Conservation (phyloP, 1,140 invertebrate species). For the Cyclina sinensis region DNA sequence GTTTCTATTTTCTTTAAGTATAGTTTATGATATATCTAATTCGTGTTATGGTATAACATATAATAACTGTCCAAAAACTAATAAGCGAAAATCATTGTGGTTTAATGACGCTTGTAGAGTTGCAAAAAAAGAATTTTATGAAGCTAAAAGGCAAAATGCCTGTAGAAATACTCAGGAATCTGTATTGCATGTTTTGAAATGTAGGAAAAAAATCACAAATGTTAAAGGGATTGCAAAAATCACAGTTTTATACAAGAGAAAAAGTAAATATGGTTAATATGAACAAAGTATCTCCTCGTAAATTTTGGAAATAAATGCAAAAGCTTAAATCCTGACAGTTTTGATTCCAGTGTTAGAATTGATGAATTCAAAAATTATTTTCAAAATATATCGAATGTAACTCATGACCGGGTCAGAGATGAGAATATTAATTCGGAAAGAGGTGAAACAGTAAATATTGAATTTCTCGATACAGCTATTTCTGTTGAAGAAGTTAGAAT, state of each 20-base stretch:
- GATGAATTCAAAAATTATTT: conserved; percentile 34
- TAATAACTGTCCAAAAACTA: conserved; percentile 1
- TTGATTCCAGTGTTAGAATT: conserved; percentile 9
- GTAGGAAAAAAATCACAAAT: conserved; percentile 4
- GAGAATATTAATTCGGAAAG: neutral
- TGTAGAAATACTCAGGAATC: neutral
- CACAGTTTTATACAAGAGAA: too few relatives aligned
- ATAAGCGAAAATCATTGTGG: conserved; percentile 19
- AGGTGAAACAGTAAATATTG: conserved; percentile 10
- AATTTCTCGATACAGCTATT: too few relatives aligned
- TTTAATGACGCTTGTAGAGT: conserved; percentile 30
- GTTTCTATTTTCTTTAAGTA: too few relatives aligned
- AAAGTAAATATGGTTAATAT: too few relatives aligned
- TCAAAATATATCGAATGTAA: neutral
- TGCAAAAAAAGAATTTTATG: conserved; percentile 35
- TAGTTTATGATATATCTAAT: conserved; percentile 21
- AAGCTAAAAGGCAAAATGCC: neutral
- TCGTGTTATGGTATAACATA: conserved; percentile 16
- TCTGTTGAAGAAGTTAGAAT: conserved; percentile 9
- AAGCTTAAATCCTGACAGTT: neutral
- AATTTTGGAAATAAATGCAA: conserved; percentile 16
- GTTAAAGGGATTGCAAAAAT: neutral
- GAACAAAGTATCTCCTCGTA: too few relatives aligned
- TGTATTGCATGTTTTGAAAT: neutral
- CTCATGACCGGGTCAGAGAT: neutral